Evolutionary conservation across 92 coral and sea anemone genomes (phyloP).

Genomic region (Chrysogorgia sp.): DNA sequence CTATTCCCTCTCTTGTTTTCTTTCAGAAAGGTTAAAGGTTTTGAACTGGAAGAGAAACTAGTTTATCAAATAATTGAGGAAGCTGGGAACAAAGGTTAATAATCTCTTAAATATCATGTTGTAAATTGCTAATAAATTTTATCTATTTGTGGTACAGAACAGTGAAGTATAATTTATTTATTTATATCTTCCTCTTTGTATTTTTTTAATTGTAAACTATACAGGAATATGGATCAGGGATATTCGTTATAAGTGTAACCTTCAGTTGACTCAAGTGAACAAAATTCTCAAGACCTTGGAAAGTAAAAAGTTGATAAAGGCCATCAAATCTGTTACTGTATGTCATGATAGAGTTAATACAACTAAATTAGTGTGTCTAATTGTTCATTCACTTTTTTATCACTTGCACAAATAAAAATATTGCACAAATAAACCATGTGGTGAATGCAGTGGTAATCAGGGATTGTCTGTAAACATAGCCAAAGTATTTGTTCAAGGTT

Average conservation of each 20-base stretch:
- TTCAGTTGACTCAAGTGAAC: slow-evolving; percentile 94
- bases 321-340: slow-evolving; percentile 95
- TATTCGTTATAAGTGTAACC: slow-evolving; percentile 89
- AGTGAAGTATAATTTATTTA: background rate
- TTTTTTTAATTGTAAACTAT: background rate
- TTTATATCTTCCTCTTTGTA: too few relatives aligned
- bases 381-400: too few relatives aligned
- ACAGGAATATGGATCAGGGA: slow-evolving; percentile 98
- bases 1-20: background rate
- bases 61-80: slow-evolving; percentile 97
- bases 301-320: slow-evolving; percentile 95
- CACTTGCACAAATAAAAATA: too few relatives aligned
- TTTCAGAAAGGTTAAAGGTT: slow-evolving; percentile 89
- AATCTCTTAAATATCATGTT: background rate
- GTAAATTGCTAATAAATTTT: background rate
- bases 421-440: too few relatives aligned
- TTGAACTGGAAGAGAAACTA: slow-evolving; percentile 92
- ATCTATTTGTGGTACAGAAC: background rate
- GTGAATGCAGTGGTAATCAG: too few relatives aligned
- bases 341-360: slow-evolving; percentile 55
- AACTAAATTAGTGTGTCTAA: background rate
- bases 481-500: too few relatives aligned
- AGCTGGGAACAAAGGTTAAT: slow-evolving; percentile 94
- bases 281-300: slow-evolving; percentile 88
- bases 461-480: too few relatives aligned